Evolutionary conservation across 2,113 vertebrate genomes (phyloP).

Genomic region (Tinamus guttatus): DNA sequence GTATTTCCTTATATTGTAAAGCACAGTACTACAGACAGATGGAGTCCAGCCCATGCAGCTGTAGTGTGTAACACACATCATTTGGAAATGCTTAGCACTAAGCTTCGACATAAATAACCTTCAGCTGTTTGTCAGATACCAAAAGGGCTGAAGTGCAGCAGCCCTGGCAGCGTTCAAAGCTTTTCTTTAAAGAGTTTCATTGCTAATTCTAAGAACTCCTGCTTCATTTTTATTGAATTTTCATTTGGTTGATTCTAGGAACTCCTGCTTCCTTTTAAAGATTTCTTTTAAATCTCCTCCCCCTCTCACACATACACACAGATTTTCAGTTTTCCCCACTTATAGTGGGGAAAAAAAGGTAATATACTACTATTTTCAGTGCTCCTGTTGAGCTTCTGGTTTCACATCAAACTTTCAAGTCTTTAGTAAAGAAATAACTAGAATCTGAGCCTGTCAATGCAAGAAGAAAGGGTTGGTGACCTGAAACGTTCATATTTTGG

Average conservation of each 20-base stretch:
- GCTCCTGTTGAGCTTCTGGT: not conserved
- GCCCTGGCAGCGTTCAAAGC: not conserved
- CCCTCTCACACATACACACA: not conserved
- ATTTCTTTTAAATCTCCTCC: not conserved
- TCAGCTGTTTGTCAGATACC: not conserved
- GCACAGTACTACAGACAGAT: fast-evolving
- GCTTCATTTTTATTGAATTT: not conserved
- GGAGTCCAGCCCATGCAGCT: not conserved
- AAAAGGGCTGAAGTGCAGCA: not conserved
- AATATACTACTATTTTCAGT: not conserved
- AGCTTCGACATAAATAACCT: not conserved
- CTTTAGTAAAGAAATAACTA: not conserved
- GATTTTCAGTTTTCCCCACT: not conserved
- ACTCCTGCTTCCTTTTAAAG: not conserved
- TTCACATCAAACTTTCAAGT: not conserved
- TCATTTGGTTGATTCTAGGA: not conserved
- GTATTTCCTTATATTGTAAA: no score
- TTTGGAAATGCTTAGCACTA: not conserved
- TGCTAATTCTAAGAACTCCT: conserved; percentile 22
- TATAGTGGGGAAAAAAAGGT: not conserved
- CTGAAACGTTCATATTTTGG: not conserved
- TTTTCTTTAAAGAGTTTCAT: not conserved
- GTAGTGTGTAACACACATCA: not conserved
- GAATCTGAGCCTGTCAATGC: not conserved
- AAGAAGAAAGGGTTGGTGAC: not conserved